Evolutionary conservation across 2,888 invertebrate species (phyloP), one percentile per base, ranked within the genome.

Genomic region (Geotrupes spiniger): DNA sequence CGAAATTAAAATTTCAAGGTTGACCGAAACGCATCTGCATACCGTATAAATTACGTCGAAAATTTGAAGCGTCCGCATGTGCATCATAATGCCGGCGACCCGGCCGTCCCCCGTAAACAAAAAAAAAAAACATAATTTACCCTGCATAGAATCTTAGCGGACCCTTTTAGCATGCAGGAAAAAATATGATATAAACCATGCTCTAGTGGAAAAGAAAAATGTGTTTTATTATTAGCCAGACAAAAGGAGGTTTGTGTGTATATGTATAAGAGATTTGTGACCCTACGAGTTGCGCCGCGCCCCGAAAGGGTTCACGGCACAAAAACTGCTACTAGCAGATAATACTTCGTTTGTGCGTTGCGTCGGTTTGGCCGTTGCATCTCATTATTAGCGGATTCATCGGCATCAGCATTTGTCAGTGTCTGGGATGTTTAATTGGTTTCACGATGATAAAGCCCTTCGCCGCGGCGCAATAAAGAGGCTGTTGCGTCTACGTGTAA

Each of bases 121-220:
- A 38, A 45, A 49, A 61, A 64, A 65, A 63, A 66, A 67, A 62
- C 60, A 61, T 62, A 64, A 63, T 65, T 66, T 64, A 65, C 65
- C 68, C 65, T 64, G 59, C 60, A 61, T 63, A 63, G 62, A 61
- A 65, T 68, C 67, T 64, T 64, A 51, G 59, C 57, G 56, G 59
- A 65, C 64, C 66, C 65, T 64, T 65, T 66, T 63, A 63, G 61
- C 59, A 61, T 59, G 60, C 56, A 52, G 60, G 54, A 69, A 70
- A 70, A 71, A 71, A 71, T 72, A 73, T 73, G 70, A 69, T 73
- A 74, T 74, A 74, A 74, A 73, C 70, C 72, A 74, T 71, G 74
- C 71, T 74, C 73, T 70, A 66, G 67, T 74, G 74, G 71, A 70
- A 70, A 73, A 74, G 73, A 73, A 74, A 74, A 73, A 74, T 74